phyloP scores from a whole-genome alignment of 2,888 invertebrate species.

The Hirtodrosophila histrioides region DNA sequence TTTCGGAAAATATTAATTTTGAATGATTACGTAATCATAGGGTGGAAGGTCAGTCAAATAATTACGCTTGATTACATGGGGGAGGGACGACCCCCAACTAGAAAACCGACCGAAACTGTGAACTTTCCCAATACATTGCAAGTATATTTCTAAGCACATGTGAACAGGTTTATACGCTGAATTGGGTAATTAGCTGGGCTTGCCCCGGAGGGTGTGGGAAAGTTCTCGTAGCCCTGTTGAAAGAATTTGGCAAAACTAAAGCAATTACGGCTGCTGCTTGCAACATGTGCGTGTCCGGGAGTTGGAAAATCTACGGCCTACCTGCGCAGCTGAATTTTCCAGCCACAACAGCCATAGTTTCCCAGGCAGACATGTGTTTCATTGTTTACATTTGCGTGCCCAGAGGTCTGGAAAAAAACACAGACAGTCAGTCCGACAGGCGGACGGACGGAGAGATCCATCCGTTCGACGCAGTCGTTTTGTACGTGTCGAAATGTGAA shows the following conservation, averaged over 20 bases:
- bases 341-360: background rate
- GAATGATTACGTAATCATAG: too few relatives aligned
- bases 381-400: conserved; percentile 57
- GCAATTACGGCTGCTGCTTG: conserved; percentile 32
- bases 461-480: conserved; percentile 32
- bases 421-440: background rate
- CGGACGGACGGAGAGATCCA: conserved; percentile 28
- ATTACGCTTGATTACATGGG: too few relatives aligned
- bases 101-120: too few relatives aligned
- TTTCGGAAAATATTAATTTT: too few relatives aligned
- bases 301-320: conserved; percentile 38
- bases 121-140: too few relatives aligned
- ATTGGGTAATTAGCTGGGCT: conserved; percentile 28
- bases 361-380: conserved; percentile 37
- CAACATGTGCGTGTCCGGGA: conserved; percentile 32
- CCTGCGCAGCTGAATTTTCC: conserved; percentile 48
- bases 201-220: conserved; percentile 1
- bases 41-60: too few relatives aligned
- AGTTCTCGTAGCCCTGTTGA: conserved; percentile 1
- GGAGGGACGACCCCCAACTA: too few relatives aligned
- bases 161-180: conserved; percentile 12
- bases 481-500: conserved; percentile 72
- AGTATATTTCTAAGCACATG: conserved; percentile 15
- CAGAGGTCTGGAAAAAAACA: conserved; percentile 27
- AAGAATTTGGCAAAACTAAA: conserved; percentile 49